phyloP scores from a whole-genome alignment of 2,113 vertebrate species.

The Oxyruncus cristatus region DNA sequence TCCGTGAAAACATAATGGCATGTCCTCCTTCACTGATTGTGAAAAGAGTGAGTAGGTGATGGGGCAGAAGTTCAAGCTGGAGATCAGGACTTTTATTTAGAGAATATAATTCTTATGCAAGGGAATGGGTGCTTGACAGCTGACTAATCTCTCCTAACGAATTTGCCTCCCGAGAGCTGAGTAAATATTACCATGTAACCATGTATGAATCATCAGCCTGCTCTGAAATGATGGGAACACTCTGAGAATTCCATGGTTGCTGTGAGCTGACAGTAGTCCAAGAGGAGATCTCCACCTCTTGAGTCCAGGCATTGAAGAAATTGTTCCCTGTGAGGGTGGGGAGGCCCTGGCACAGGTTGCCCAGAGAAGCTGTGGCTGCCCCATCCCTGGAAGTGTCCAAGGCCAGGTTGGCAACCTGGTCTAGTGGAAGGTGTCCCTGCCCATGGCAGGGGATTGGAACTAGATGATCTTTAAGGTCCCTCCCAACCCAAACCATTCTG shows the following conservation, averaged over 20 bases:
- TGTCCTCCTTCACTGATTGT: neutral
- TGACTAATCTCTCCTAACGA: conserved; percentile 11
- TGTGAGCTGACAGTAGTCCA: neutral
- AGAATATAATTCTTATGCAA: neutral
- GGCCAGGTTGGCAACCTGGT: neutral
- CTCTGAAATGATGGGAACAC: neutral
- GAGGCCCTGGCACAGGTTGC: neutral
- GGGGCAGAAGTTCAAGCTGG: neutral
- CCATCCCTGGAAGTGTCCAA: neutral
- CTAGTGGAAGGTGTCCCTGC: neutral
- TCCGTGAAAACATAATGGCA: neutral
- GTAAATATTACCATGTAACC: conserved; percentile 50
- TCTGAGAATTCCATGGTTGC: neutral
- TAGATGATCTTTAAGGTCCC: neutral
- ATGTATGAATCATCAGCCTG: neutral
- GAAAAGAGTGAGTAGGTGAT: neutral
- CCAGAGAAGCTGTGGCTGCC: neutral
- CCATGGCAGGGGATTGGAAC: neutral
- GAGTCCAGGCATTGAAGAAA: too few relatives aligned
- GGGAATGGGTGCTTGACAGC: neutral
- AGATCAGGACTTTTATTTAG: neutral
- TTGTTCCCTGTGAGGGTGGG: rapidly evolving
- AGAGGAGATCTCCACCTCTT: too few relatives aligned
- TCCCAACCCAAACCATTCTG: neutral
- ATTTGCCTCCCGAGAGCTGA: neutral